phyloP scores from a whole-genome alignment of 2,888 invertebrate species.

The Anodontia alba region DNA sequence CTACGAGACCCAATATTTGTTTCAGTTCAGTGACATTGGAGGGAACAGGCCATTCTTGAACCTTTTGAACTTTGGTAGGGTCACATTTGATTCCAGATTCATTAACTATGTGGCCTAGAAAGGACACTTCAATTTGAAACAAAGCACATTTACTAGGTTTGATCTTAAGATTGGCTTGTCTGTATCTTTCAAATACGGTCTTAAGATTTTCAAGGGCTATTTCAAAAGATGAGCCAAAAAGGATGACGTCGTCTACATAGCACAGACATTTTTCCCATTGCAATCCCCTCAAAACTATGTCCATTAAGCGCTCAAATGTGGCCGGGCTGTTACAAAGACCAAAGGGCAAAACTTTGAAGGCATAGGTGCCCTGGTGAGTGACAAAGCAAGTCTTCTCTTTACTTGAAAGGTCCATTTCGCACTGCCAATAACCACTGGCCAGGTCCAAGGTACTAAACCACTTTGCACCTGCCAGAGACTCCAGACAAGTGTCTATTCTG shows the following conservation, averaged over 20 bases:
- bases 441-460: slow-evolving; percentile 63
- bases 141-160: slow-evolving; percentile 65
- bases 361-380: slow-evolving; percentile 35
- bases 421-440: slow-evolving; percentile 65
- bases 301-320: slow-evolving; percentile 65
- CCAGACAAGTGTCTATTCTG: slow-evolving; percentile 36
- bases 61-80: slow-evolving; percentile 1
- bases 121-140: slow-evolving; percentile 25
- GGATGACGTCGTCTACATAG: slow-evolving; percentile 64
- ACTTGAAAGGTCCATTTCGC: slow-evolving; percentile 30
- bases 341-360: slow-evolving; percentile 55
- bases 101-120: slow-evolving; percentile 33
- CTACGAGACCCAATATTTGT: slow-evolving; percentile 24
- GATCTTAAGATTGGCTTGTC: slow-evolving; percentile 59
- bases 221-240: slow-evolving; percentile 50
- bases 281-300: slow-evolving; percentile 38
- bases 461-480: slow-evolving; percentile 45
- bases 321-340: slow-evolving; percentile 61
- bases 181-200: slow-evolving; percentile 54
- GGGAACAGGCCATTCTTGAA: slow-evolving; percentile 18
- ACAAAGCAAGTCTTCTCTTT: slow-evolving; percentile 56
- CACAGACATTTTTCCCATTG: slow-evolving; percentile 39
- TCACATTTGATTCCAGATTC: slow-evolving; percentile 20
- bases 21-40: slow-evolving; percentile 19
- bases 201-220: slow-evolving; percentile 40